These are phyloP conservation scores for Trichonephila clavata DNA, from an alignment of 1,140 invertebrate genomes.

Conservation along the genomic window DNA sequence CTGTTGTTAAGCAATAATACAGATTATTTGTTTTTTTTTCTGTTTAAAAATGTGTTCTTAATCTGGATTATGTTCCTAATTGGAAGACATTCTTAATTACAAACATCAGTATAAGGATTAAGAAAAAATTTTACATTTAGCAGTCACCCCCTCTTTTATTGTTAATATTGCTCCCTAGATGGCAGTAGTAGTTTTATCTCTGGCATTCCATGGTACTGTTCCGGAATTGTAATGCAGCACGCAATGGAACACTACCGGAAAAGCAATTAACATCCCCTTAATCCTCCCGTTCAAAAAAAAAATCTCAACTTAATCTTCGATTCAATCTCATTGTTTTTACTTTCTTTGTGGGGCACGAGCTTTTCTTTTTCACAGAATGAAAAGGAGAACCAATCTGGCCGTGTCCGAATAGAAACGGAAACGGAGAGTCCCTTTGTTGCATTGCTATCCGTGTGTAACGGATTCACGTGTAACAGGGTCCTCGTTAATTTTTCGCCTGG, in stretches of 20 bases:
- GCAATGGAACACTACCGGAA: slow-evolving; percentile 52
- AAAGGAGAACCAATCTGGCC: not conserved
- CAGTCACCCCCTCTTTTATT: no score
- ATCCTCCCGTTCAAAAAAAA: not conserved
- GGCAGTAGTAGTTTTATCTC: not conserved
- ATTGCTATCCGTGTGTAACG: slow-evolving; percentile 57
- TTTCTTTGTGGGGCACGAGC: not conserved
- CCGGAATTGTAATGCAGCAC: not conserved
- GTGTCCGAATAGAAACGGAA: slow-evolving; percentile 13
- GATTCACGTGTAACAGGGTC: slow-evolving; percentile 65
- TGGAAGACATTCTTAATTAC: no score
- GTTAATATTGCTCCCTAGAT: not conserved
- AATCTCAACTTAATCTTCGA: slow-evolving; percentile 27
- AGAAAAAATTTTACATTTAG: no score
- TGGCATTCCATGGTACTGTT: not conserved
- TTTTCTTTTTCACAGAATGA: not conserved
- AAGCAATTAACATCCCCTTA: slow-evolving; percentile 28
- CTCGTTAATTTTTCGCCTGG: slow-evolving; percentile 71
- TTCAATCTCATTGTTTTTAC: slow-evolving; percentile 23
- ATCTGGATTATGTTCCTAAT: no score
- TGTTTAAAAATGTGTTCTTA: no score
- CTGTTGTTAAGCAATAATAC: no score
- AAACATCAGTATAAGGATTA: no score
- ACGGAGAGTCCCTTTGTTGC: slow-evolving; percentile 45
- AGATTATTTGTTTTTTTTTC: no score